phyloP scores from a whole-genome alignment of 2,113 vertebrate species.

The Zosterops borbonicus region DNA sequence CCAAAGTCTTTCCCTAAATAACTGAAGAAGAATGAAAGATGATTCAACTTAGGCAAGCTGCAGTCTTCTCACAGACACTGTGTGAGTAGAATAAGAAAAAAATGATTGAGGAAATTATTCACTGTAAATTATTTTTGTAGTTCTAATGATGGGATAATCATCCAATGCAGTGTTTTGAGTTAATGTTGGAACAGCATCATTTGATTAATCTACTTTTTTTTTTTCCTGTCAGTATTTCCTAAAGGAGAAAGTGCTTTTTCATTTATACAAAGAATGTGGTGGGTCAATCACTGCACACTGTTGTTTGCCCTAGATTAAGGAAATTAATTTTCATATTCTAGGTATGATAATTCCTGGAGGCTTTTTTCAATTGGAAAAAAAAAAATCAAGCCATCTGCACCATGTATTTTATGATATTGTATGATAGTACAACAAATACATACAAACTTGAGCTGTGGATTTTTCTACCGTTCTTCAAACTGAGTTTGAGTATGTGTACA shows the following conservation, averaged over 20 bases:
- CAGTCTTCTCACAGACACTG: background rate
- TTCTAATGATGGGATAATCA: background rate
- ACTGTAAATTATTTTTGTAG: background rate
- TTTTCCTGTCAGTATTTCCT: background rate
- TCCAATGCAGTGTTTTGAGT: background rate
- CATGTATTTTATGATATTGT: background rate
- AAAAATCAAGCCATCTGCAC: rapidly evolving
- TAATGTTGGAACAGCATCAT: background rate
- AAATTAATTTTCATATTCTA: background rate
- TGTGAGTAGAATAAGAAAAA: background rate
- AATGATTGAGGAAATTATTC: background rate
- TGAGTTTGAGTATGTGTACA: background rate
- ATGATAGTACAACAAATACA: background rate
- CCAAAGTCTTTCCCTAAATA: background rate
- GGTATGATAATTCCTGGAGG: background rate
- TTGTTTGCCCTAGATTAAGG: background rate
- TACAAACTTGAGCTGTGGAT: background rate
- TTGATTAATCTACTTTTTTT: background rate
- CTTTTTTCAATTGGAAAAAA: background rate
- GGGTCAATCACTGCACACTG: background rate
- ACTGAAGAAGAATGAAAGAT: background rate
- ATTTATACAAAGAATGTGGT: background rate
- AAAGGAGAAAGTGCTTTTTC: background rate
- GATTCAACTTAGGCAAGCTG: background rate
- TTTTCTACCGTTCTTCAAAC: background rate